phyloP scores from a whole-genome alignment of 2,888 invertebrate genomes.

The Hypolimnas misippus region DNA sequence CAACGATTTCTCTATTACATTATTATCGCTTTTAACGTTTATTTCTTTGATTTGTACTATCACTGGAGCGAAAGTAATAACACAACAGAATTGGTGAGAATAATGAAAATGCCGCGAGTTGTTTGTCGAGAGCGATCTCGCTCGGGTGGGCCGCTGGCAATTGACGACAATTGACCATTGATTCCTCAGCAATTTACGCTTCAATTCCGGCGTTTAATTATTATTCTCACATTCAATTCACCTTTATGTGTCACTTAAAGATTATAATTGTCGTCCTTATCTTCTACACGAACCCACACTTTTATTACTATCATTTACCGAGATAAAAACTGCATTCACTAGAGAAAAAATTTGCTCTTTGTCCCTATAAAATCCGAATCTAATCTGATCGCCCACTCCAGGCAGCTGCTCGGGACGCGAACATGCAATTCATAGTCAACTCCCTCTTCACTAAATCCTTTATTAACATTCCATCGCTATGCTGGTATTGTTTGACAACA shows the following conservation, averaged over 20 bases:
- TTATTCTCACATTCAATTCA: conserved; percentile 19
- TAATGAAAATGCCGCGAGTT: background rate
- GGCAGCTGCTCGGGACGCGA: too few species aligned
- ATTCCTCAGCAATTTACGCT: conserved; percentile 16
- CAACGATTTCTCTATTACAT: conserved; percentile 7
- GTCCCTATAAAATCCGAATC: too few species aligned
- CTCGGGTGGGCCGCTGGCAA: conserved; percentile 5
- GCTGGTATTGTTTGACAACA: background rate
- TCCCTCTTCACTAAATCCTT: background rate
- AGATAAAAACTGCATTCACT: too few species aligned
- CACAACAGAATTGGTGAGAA: background rate
- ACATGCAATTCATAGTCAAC: too few species aligned
- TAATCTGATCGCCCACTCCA: too few species aligned
- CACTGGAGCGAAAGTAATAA: background rate
- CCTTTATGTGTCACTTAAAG: background rate
- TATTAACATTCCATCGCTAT: background rate
- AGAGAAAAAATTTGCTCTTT: too few species aligned
- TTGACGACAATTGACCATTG: conserved; percentile 25
- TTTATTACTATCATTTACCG: background rate
- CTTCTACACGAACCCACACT: background rate
- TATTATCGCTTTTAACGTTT: background rate
- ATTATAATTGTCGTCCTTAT: background rate
- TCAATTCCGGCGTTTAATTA: background rate
- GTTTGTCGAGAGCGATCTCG: background rate
- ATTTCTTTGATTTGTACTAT: background rate